phyloP scores from a whole-genome alignment of 2,888 invertebrate genomes.

The Eristalis intricaria region DNA sequence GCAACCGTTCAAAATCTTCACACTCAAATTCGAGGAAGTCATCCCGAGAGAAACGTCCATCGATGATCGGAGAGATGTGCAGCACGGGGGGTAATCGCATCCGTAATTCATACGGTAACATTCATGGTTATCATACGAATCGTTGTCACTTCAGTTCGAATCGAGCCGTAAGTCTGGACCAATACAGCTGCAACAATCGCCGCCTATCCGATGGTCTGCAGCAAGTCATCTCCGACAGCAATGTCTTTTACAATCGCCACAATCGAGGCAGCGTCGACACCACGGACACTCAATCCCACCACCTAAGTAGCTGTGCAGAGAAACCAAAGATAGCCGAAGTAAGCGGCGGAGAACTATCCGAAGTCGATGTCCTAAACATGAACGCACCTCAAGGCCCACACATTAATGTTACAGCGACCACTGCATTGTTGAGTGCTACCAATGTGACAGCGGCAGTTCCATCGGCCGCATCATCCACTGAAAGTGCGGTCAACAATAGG shows the following conservation, averaged over 20 bases:
- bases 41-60: slow-evolving; percentile 84
- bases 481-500: slow-evolving; percentile 53
- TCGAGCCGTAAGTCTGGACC: slow-evolving; percentile 81
- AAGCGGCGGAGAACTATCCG: slow-evolving; percentile 60
- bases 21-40: slow-evolving; percentile 87
- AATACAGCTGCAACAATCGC: slow-evolving; percentile 81
- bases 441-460: slow-evolving; percentile 51
- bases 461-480: slow-evolving; percentile 38
- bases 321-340: slow-evolving; percentile 71
- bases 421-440: slow-evolving; percentile 45
- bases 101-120: slow-evolving; percentile 81
- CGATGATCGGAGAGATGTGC: slow-evolving; percentile 81
- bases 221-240: slow-evolving; percentile 81
- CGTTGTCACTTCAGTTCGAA: slow-evolving; percentile 81
- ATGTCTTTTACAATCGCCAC: slow-evolving; percentile 81
- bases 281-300: slow-evolving; percentile 72
- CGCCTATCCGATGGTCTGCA: slow-evolving; percentile 81
- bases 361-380: slow-evolving; percentile 73
- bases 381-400: slow-evolving; percentile 65
- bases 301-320: slow-evolving; percentile 57
- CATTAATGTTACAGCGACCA: slow-evolving; percentile 46
- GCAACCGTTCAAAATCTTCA: slow-evolving; percentile 84
- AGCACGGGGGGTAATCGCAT: slow-evolving; percentile 81
- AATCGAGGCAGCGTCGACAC: slow-evolving; percentile 77
- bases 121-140: slow-evolving; percentile 80